phyloP scores from a whole-genome alignment of 2,797 vertebrate species.

The Enteromius paludinosus region DNA sequence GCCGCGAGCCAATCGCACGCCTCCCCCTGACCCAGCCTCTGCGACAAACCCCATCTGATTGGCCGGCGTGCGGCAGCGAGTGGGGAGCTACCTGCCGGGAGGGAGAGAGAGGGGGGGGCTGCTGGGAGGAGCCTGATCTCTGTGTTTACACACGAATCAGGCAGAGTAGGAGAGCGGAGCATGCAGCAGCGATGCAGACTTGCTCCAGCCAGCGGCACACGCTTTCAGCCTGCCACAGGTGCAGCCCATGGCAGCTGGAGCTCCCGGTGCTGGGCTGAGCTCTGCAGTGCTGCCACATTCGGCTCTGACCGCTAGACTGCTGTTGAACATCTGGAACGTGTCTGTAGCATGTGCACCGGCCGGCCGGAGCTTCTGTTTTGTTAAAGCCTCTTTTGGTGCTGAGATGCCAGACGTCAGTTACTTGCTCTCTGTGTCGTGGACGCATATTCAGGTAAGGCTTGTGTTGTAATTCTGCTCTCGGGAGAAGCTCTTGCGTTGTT shows the following conservation, averaged over 20 bases:
- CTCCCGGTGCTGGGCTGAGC: constrained; percentile 34
- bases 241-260: constrained; percentile 38
- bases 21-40: constrained; percentile 52
- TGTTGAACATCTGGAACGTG: constrained; percentile 60
- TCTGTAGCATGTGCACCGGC: constrained; percentile 50
- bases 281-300: constrained; percentile 29
- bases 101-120: constrained; percentile 59
- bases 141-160: constrained; percentile 56
- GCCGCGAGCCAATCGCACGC: constrained; percentile 65
- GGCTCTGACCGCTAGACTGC: constrained; percentile 57
- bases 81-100: constrained; percentile 34
- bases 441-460: constrained; percentile 75
- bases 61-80: constrained; percentile 57
- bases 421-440: constrained; percentile 69
- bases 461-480: background rate
- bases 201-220: constrained; percentile 18
- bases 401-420: constrained; percentile 78
- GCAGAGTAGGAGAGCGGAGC: constrained; percentile 43
- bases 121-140: constrained; percentile 42
- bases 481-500: constrained; percentile 3
- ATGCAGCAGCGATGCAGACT: constrained; percentile 45
- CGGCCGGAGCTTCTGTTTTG: constrained; percentile 52
- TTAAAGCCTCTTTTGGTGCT: constrained; percentile 68
- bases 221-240: constrained; percentile 34
- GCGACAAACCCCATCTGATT: constrained; percentile 65